These are phyloP conservation scores for Trichonephila clavipes DNA, from an alignment of 1,140 invertebrate genomes.

Conservation along the genomic window DNA sequence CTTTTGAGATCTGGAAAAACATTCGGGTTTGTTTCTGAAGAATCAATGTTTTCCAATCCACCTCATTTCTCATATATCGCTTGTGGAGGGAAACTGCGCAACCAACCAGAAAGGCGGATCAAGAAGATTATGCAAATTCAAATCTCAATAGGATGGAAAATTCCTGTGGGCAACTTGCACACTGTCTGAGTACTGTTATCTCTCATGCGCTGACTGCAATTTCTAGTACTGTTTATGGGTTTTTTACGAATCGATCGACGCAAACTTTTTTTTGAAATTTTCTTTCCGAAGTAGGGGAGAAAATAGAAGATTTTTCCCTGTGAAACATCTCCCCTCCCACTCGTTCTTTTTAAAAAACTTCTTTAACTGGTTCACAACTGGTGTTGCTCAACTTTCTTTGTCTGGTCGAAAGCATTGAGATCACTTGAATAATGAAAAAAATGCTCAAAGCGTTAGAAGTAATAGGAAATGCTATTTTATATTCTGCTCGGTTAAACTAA, in stretches of 20 bases:
- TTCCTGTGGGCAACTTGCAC: neutral
- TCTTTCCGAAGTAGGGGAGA: neutral
- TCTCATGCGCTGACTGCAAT: neutral
- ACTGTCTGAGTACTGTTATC: neutral
- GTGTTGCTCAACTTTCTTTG: neutral
- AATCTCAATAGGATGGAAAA: constrained; percentile 54
- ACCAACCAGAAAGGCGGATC: constrained; percentile 64
- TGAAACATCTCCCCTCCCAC: neutral
- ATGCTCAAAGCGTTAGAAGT: neutral
- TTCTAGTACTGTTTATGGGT: neutral
- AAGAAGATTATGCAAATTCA: constrained; percentile 62
- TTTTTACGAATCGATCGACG: constrained; percentile 8
- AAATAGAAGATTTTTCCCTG: neutral
- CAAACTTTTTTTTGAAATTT: neutral
- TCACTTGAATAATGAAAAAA: neutral
- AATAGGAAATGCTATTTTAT: constrained; percentile 6
- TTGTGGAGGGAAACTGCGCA: neutral
- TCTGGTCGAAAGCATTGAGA: neutral
- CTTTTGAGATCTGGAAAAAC: constrained; percentile 15
- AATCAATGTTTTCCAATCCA: constrained; percentile 20
- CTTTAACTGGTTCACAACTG: neutral
- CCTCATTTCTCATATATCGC: constrained; percentile 24
- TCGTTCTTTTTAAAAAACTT: neutral
- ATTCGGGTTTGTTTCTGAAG: constrained; percentile 20
- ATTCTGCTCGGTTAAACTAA: neutral